A percentile compares a stretch with the other conserved stretches of the same genome.
These are phyloP conservation scores for Macrophya annulata DNA, from an alignment of 2,888 invertebrate species.

Conservation along the genomic window DNA sequence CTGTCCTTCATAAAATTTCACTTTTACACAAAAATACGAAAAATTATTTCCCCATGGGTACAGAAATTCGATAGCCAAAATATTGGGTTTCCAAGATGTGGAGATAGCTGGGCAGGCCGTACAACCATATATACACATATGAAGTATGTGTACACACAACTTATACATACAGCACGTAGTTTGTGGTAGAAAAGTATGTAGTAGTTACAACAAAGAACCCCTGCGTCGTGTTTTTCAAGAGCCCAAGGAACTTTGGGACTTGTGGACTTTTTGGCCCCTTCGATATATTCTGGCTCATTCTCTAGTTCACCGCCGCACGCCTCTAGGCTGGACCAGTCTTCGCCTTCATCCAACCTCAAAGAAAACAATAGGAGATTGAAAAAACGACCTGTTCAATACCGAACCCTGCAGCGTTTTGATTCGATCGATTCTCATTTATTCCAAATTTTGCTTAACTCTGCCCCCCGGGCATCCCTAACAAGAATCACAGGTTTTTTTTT, in stretches of 20 bases:
- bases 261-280: constrained; percentile 39
- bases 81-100: constrained; percentile 72
- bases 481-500: constrained; percentile 40
- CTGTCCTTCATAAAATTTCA: constrained; percentile 19
- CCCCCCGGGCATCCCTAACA: constrained; percentile 52
- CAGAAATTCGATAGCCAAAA: constrained; percentile 75
- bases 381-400: constrained; percentile 12
- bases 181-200: constrained; percentile 6
- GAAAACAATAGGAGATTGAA: constrained; percentile 42
- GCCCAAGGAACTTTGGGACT: constrained; percentile 36
- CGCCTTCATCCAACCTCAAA: constrained; percentile 14
- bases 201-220: constrained; percentile 42
- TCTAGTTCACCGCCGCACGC: constrained; percentile 26
- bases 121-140: not conserved
- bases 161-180: not conserved
- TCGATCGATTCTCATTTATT: constrained; percentile 54
- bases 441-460: constrained; percentile 54
- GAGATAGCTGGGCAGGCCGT: constrained; percentile 47
- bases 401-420: constrained; percentile 44
- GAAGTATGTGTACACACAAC: not conserved
- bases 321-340: constrained; percentile 19
- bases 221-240: constrained; percentile 33
- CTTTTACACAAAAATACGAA: constrained; percentile 42
- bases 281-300: constrained; percentile 45
- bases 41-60: constrained; percentile 40